Evolutionary conservation across 2,888 invertebrate genomes (phyloP).

Genomic region (Tribolium freemani): DNA sequence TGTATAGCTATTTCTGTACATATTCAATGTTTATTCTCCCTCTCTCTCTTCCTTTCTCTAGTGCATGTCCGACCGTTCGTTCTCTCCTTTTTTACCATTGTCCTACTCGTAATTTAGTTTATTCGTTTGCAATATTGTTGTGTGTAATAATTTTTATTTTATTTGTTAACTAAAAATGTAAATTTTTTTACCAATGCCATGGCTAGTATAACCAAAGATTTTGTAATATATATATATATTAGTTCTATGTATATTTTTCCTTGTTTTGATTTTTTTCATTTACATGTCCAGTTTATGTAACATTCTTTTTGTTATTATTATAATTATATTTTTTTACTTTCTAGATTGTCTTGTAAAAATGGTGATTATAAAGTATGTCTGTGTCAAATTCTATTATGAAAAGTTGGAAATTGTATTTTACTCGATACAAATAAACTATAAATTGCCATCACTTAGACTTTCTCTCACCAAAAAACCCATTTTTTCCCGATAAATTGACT

Average conservation of each 20-base stretch:
- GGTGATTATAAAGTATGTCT: constrained; percentile 64
- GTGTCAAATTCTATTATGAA: constrained; percentile 66
- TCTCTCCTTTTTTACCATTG: constrained; percentile 53
- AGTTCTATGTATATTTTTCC: constrained; percentile 50
- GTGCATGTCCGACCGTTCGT: constrained; percentile 30
- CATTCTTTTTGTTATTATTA: constrained; percentile 47
- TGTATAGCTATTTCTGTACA: constrained; percentile 65
- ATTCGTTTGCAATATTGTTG: constrained; percentile 55
- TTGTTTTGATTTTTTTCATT: constrained; percentile 51
- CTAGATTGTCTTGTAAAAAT: constrained; percentile 61
- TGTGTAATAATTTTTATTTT: constrained; percentile 54
- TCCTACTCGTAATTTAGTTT: constrained; percentile 41
- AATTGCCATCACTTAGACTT: constrained; percentile 32
- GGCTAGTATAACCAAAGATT: constrained; percentile 69
- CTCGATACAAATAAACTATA: constrained; percentile 63
- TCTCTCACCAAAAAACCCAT: not conserved
- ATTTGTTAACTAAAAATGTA: constrained; percentile 52
- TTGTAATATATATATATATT: constrained; percentile 65
- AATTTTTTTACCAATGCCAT: constrained; percentile 56
- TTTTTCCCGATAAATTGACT: no score
- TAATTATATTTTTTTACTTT: constrained; percentile 55
- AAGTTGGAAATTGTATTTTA: constrained; percentile 68
- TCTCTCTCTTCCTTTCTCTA: constrained; percentile 46
- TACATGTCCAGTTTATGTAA: constrained; percentile 50
- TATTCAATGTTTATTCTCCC: constrained; percentile 59